Base-by-base conservation (phyloP, 2,888 invertebrate genomes). In the Serrognathus titanus region DNA sequence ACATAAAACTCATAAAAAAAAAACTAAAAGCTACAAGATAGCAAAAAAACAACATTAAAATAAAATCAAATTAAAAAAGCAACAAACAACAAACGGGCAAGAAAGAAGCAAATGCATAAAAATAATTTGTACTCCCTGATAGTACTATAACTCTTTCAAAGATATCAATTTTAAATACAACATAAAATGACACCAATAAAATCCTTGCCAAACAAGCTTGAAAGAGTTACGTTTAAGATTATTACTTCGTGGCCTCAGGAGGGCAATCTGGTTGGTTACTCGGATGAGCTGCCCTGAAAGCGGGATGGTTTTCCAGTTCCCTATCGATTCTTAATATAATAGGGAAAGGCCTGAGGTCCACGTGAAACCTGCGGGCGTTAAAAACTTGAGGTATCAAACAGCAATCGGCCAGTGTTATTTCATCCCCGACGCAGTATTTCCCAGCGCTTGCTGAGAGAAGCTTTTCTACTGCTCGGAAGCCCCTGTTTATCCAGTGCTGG, bases 341-440 rank as follows among this genome's bases (percentile, higher is more conserved):
- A 3, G 97, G 97, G 76, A 91, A 97, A 1, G 90, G 88, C 61
- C 89, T 84, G 65, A 97, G 79, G 75, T 97, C 94, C 9, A 97
- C 95, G 69, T 93, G 92, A 81, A 96, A 97, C 80, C 94, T 89
- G 76, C 91, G 83, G 35, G 97, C 97, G 80, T 95, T 96, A 75
- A 92, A 94, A 52, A 97, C 90, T 80, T 98, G 97, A 47, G 97
- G 97, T 50, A 97, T 92, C 57, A 98, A 81, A 74, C 94, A 97
- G 71, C 95, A 91, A 78, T 98, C 98, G 4, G 97, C 97, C 71
- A 97, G 79, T 0, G 96, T 92, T 57, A 98, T 88, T 66, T 91
- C 89, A 78, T 98, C 94, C 0, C 97, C 97, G 2, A 96, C 91
- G 72, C 93, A 94, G 73, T 92, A 97, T 74, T 92, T 92, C 7